These are phyloP conservation scores for Onychomys leucogaster DNA, from an alignment of 2,797 vertebrate genomes.

Conservation along the genomic window DNA sequence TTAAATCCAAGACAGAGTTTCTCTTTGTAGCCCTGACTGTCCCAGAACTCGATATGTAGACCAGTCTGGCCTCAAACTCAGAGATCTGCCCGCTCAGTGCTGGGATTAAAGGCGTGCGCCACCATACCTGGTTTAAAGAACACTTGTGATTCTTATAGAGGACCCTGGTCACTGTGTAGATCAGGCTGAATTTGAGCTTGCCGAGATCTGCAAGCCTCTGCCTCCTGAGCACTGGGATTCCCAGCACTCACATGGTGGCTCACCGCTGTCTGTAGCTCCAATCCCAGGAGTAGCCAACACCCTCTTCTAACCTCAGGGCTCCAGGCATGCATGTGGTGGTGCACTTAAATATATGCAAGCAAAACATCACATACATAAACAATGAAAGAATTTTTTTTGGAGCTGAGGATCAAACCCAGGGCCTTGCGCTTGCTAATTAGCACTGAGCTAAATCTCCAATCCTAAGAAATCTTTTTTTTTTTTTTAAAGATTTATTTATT, in stretches of 20 bases:
- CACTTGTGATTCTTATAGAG: not conserved
- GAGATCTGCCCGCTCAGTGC: not conserved
- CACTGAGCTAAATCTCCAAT: too few relatives aligned
- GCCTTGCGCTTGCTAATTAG: too few relatives aligned
- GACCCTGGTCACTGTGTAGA: too few relatives aligned
- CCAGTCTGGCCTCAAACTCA: not conserved
- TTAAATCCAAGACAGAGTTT: not conserved
- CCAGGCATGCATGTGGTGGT: not conserved
- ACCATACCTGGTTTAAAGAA: not conserved
- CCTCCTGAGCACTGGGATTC: not conserved
- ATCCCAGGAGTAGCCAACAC: not conserved
- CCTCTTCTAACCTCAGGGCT: not conserved
- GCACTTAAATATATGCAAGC: not conserved
- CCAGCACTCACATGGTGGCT: too few relatives aligned
- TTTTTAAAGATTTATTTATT: too few relatives aligned
- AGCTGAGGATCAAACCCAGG: too few relatives aligned
- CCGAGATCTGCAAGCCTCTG: too few relatives aligned
- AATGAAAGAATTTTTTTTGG: not conserved
- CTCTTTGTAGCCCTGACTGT: not conserved
- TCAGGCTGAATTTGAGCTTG: too few relatives aligned
- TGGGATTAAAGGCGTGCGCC: not conserved
- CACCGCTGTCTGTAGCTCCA: not conserved
- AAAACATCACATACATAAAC: not conserved
- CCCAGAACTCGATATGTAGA: not conserved
- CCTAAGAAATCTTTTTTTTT: too few relatives aligned